Percentiles rank a stretch among this genome's conserved stretches.
Evolutionary conservation across 2,888 invertebrate species (phyloP).

Genomic region (Apodemia hepburni): DNA sequence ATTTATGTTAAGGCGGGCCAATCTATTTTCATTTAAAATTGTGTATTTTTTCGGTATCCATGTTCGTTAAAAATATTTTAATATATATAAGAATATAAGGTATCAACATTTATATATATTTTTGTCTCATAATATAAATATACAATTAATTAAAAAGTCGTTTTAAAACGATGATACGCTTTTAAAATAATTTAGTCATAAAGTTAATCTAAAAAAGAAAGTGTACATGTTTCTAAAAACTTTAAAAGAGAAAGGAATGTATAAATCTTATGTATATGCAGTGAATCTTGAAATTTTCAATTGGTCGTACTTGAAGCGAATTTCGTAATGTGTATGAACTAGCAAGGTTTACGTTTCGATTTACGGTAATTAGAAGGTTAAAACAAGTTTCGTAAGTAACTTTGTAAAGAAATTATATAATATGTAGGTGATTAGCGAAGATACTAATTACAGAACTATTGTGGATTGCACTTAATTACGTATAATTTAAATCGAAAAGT

Average conservation of each 20-base stretch:
- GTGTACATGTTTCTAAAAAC: conserved; percentile 7
- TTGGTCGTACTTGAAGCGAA: conserved; percentile 7
- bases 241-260: conserved; percentile 11
- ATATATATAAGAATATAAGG: neutral
- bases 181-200: neutral
- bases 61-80: neutral
- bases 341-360: conserved; percentile 12
- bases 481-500: neutral
- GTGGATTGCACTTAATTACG: conserved; percentile 1
- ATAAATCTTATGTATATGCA: conserved; percentile 10
- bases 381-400: conserved; percentile 1
- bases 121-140: neutral
- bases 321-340: conserved; percentile 3
- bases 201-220: neutral
- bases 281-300: conserved; percentile 11
- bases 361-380: conserved; percentile 9
- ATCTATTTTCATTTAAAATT: too few species aligned
- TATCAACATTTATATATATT: neutral
- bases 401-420: conserved; percentile 10
- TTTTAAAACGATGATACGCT: too few species aligned
- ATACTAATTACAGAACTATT: neutral
- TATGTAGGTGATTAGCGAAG: conserved; percentile 4
- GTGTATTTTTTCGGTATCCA: too few species aligned
- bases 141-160: too few species aligned
- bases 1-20: too few species aligned